A percentile compares a stretch with the other conserved stretches of the same genome.
Conservation (phyloP, 2,888 invertebrate genomes). For the Ceratothoa steindachneri region DNA sequence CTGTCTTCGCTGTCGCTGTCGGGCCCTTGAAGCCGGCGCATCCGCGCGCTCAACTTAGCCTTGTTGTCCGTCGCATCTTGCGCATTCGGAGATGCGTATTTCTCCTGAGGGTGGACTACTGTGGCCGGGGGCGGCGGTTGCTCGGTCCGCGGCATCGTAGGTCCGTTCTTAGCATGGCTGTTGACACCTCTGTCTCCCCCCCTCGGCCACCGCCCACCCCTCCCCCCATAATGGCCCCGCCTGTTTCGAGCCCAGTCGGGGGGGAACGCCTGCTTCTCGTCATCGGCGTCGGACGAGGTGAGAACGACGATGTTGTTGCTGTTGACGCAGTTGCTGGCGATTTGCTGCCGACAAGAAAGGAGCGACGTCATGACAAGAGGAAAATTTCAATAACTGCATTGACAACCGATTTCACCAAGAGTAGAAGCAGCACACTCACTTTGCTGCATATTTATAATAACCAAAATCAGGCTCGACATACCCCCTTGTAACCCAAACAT, state of each 20-base stretch:
- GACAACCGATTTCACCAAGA: too few relatives aligned
- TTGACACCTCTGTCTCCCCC: neutral
- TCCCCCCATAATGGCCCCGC: neutral
- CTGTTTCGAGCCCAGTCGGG: neutral
- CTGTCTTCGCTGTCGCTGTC: slow-evolving; percentile 29
- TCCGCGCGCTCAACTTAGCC: slow-evolving; percentile 38
- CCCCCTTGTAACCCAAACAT: too few relatives aligned
- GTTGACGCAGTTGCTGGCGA: neutral
- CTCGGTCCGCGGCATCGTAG: neutral
- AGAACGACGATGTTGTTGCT: neutral
- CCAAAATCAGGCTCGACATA: too few relatives aligned
- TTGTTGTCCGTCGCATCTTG: slow-evolving; percentile 31
- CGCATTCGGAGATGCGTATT: slow-evolving; percentile 23
- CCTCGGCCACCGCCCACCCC: neutral
- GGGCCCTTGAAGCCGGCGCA: slow-evolving; percentile 39
- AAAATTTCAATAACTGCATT: too few relatives aligned
- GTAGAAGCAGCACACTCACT: too few relatives aligned
- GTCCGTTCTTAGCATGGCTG: neutral
- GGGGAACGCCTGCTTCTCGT: neutral
- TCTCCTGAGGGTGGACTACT: slow-evolving; percentile 33
- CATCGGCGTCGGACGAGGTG: neutral
- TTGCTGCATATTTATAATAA: too few relatives aligned
- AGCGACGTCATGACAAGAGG: too few relatives aligned
- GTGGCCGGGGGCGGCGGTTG: neutral
- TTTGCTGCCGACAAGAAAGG: neutral